A percentile compares a stretch with the other conserved stretches of the same genome.
These are phyloP conservation scores for Atherix ibis DNA, from an alignment of 2,888 invertebrate species.

Conservation along the genomic window DNA sequence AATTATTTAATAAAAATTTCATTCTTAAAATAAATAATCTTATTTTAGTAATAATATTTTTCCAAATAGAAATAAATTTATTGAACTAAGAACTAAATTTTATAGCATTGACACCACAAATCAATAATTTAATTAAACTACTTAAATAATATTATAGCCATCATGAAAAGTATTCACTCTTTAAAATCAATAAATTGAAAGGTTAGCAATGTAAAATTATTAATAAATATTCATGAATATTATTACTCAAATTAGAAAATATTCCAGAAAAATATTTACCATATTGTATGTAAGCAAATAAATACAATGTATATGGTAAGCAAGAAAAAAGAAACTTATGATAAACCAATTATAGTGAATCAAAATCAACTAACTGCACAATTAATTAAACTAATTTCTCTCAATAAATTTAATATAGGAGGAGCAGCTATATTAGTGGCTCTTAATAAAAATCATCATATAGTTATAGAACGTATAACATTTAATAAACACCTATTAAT, in stretches of 20 bases:
- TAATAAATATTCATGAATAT: constrained; percentile 41
- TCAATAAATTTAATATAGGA: constrained; percentile 46
- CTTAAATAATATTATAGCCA: constrained; percentile 39
- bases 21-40: constrained; percentile 25
- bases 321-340: constrained; percentile 47
- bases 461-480: constrained; percentile 40
- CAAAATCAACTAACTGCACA: constrained; percentile 38
- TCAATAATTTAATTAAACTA: constrained; percentile 52
- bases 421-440: constrained; percentile 49
- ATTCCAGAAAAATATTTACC: constrained; percentile 36
- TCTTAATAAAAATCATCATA: constrained; percentile 50
- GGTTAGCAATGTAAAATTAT: constrained; percentile 46
- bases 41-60: constrained; percentile 36
- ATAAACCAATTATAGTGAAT: constrained; percentile 37
- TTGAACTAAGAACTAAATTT: constrained; percentile 36
- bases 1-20: constrained; percentile 36
- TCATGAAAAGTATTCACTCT: constrained; percentile 34
- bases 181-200: constrained; percentile 45
- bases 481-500: constrained; percentile 47
- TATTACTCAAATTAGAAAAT: constrained; percentile 36
- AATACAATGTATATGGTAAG: constrained; percentile 45
- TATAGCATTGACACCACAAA: constrained; percentile 48
- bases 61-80: constrained; percentile 37
- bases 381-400: constrained; percentile 49
- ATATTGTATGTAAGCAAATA: constrained; percentile 47